Evolutionary conservation across 1,140 invertebrate genomes (phyloP).

Genomic region (Wiebesia pumilae): DNA sequence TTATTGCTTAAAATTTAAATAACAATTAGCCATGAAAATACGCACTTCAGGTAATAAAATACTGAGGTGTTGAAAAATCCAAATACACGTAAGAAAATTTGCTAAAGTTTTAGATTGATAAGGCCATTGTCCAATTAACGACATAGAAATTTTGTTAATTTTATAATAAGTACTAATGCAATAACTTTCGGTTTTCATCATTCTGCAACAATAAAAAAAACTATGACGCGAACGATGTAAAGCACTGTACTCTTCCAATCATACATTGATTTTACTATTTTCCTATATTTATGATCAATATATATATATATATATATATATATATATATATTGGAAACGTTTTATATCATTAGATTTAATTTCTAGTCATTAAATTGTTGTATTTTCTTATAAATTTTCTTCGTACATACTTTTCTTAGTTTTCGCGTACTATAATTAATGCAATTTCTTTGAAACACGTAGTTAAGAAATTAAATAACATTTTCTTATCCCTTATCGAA

Average conservation of each 20-base stretch:
- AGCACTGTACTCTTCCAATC: neutral
- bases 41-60: neutral
- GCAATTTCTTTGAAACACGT: neutral
- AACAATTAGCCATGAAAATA: neutral
- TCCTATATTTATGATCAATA: neutral
- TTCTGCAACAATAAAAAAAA: neutral
- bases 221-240: neutral
- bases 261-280: neutral
- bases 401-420: neutral
- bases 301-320: no score
- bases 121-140: constrained; percentile 15
- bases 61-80: constrained; percentile 40
- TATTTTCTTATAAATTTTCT: neutral
- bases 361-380: neutral
- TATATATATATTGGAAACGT: neutral
- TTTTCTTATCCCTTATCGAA: neutral
- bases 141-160: neutral
- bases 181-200: neutral
- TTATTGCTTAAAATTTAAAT: neutral
- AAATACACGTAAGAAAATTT: neutral
- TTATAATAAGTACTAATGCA: neutral
- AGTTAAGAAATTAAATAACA: neutral
- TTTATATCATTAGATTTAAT: neutral
- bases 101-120: constrained; percentile 23
- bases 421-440: neutral